Evolutionary conservation across 2,113 vertebrate genomes (phyloP).

Genomic region (Trematocara macrostoma): DNA sequence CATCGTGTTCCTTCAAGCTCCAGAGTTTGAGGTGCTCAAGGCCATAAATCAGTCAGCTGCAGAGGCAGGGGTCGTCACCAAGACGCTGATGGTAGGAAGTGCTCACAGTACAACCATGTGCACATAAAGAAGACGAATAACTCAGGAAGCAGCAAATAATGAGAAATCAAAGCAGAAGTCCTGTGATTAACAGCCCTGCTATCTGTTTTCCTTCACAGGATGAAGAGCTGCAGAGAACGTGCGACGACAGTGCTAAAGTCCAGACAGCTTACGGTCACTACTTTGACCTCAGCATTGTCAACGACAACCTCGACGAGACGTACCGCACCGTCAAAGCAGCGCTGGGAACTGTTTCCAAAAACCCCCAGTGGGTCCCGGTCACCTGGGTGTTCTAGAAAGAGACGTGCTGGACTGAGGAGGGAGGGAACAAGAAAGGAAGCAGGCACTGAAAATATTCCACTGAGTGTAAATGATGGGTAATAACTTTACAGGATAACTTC

Average conservation of each 20-base stretch:
- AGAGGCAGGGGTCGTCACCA: constrained; percentile 81
- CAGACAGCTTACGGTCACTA: constrained; percentile 86
- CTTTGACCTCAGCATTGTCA: constrained; percentile 88
- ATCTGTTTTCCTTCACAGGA: constrained; percentile 69
- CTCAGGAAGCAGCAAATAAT: neutral
- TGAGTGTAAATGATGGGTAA: neutral
- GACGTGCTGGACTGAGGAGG: neutral
- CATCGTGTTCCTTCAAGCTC: constrained; percentile 90
- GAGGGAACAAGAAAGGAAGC: neutral
- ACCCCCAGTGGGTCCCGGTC: constrained; percentile 92
- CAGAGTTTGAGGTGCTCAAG: constrained; percentile 83
- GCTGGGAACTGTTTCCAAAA: constrained; percentile 80
- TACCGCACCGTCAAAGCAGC: constrained; percentile 81
- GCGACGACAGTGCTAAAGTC: constrained; percentile 85
- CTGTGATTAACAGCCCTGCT: neutral
- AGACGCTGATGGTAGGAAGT: constrained; percentile 79
- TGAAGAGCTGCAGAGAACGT: constrained; percentile 80
- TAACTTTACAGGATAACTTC: neutral
- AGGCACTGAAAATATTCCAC: neutral
- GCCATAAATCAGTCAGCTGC: constrained; percentile 85
- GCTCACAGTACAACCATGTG: neutral
- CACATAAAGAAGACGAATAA: neutral
- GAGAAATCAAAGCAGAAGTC: neutral
- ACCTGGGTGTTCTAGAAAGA: constrained; percentile 87
- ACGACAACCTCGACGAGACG: constrained; percentile 85